Evolutionary conservation across 53 echinoderm and acorn worm species (phyloP), one percentile per base, ranked within the genome.

Genomic region (Stichopus horrens): DNA sequence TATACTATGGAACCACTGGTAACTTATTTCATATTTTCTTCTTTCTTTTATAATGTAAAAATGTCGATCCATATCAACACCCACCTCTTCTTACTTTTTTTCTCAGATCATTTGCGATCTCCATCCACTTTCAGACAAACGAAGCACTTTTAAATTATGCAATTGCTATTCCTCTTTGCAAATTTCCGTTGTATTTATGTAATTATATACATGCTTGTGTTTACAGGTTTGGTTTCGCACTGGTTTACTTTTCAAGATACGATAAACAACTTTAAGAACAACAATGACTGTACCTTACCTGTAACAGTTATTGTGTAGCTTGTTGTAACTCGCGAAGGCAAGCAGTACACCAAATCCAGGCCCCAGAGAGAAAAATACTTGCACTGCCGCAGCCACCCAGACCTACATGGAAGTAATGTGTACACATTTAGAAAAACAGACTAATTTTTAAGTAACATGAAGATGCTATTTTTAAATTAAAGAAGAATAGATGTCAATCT

Each of bases 271-370:
- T 76, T 0, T 23, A 22, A 76, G 76, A 16, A 10, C 77, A 52
- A 5, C 5, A 14, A 77, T 57, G 7, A 56, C 19, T 4, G 21
- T 21, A 8, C 9, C 90, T 90, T 88, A 96, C 99, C 91, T 93
- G 91, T 94, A 99, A 74, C 95, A 96, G 79, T 99, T 99, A 85
- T 99, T 99, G 55, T 96, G 86, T 21, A 92, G 89, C 83, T 93
- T 91, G 73, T 99, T 99, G 86, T 99, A 99, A 20, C 99, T 99
- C 10, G 99, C 89, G 56, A 99, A 90, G 9, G 99, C 99, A 4
- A 99, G 93, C 66, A 99, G 91, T n/a, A 96, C 99, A 18, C 99
- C 99, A 83, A 96, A 99, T 5, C 99, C 99, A 14, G 99, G 99
- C 21, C 99, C 99, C 3, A 99, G 91, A 10, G 99, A 99, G 90